These are phyloP conservation scores for Laspeyria flexula DNA, from an alignment of 2,888 invertebrate genomes.

Conservation along the genomic window DNA sequence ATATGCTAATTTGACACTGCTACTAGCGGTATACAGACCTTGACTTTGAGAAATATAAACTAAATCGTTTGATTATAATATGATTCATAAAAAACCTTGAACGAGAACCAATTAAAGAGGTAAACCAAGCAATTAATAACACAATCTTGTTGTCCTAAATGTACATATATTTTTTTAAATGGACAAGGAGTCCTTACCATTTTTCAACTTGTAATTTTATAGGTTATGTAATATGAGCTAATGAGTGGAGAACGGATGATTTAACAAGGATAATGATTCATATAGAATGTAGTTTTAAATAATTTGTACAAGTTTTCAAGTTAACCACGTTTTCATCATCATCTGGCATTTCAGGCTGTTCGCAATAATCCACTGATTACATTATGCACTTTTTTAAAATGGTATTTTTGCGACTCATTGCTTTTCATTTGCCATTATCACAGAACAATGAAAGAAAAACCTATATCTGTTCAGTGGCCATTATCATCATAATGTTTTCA, in stretches of 20 bases:
- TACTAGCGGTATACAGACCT: constrained; percentile 17
- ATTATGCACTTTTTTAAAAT: too few species aligned
- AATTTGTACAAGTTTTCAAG: too few species aligned
- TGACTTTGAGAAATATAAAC: constrained; percentile 38
- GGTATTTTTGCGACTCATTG: too few species aligned
- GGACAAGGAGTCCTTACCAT: constrained; percentile 22
- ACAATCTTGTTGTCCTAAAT: constrained; percentile 10
- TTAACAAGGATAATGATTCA: constrained; percentile 9
- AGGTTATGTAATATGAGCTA: neutral
- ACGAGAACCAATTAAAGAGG: constrained; percentile 21
- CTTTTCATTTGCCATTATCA: too few species aligned
- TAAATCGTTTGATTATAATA: constrained; percentile 20
- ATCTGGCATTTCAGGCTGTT: too few species aligned
- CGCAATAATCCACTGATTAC: too few species aligned
- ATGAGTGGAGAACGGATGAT: constrained; percentile 4
- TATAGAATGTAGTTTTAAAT: neutral
- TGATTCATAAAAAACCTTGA: constrained; percentile 37
- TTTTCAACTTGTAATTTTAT: constrained; percentile 4
- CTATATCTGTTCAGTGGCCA: too few species aligned
- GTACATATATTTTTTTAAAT: constrained; percentile 8
- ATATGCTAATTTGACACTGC: constrained; percentile 20
- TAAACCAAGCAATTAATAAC: constrained; percentile 23
- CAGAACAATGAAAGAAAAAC: too few species aligned
- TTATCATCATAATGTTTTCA: too few species aligned
- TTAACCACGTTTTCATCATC: too few species aligned